Evolutionary conservation across 2,113 vertebrate species (phyloP).

Genomic region (Alligator sinensis): DNA sequence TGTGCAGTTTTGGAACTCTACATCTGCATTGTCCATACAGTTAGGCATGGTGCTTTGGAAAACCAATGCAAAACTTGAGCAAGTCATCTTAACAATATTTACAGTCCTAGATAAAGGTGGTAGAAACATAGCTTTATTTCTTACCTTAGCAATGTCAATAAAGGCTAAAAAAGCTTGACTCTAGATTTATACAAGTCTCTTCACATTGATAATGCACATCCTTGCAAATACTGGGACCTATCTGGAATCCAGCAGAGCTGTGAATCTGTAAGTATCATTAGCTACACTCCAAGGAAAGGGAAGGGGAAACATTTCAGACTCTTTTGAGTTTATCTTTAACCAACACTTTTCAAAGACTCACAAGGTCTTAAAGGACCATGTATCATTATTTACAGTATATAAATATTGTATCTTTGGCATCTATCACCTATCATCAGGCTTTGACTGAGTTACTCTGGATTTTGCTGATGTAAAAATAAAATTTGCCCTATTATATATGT

Average conservation of each 20-base stretch:
- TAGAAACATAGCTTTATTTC: not conserved
- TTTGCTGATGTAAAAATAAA: too few species aligned
- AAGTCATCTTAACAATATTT: not conserved
- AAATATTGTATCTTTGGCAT: not conserved
- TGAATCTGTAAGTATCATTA: not conserved
- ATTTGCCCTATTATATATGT: too few species aligned
- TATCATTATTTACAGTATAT: not conserved
- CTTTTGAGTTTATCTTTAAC: not conserved
- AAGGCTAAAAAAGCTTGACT: not conserved
- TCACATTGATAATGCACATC: not conserved
- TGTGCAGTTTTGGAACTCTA: not conserved
- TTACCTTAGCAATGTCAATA: not conserved
- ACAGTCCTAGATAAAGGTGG: not conserved
- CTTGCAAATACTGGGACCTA: not conserved
- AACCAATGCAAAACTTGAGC: not conserved
- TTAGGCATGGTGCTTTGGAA: not conserved
- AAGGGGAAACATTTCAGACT: not conserved
- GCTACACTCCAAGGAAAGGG: not conserved
- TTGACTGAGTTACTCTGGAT: too few species aligned
- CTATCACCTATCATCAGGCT: not conserved
- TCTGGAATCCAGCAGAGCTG: not conserved
- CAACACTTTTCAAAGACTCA: not conserved
- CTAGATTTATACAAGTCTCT: not conserved
- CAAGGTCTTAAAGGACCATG: not conserved
- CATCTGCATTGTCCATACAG: accelerated